Conservation (phyloP, 2,888 invertebrate species). For the Megalurothrips usitatus region DNA sequence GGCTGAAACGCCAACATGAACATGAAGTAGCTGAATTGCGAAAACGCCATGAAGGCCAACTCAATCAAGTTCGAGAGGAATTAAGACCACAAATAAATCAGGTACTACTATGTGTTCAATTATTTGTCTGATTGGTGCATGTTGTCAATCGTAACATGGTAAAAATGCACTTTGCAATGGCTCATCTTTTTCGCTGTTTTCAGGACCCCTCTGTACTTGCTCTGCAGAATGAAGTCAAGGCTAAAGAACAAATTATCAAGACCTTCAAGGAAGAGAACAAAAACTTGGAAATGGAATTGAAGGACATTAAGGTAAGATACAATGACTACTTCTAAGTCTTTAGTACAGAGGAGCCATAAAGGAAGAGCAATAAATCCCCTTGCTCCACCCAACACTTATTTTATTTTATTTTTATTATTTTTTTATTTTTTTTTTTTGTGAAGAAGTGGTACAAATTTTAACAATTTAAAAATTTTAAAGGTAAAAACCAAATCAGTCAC, state of each 20-base stretch:
- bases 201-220: neutral
- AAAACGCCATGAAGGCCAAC: neutral
- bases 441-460: too few species aligned
- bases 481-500: too few species aligned
- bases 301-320: conserved; percentile 45
- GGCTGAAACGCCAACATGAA: neutral
- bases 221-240: conserved; percentile 41
- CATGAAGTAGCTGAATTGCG: neutral
- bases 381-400: neutral
- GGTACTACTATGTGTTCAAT: neutral
- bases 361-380: too few species aligned
- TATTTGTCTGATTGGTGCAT: too few species aligned
- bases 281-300: conserved; percentile 44
- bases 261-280: conserved; percentile 46
- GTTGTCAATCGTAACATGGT: neutral
- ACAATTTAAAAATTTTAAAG: too few species aligned
- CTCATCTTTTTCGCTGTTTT: neutral
- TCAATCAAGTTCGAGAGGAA: neutral
- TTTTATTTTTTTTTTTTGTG: too few species aligned
- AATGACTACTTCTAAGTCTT: neutral
- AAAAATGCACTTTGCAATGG: too few species aligned
- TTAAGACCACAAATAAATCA: neutral
- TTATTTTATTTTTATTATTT: too few species aligned
- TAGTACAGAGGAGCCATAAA: neutral
- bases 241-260: conserved; percentile 41